phyloP scores from a whole-genome alignment of 2,797 vertebrate species.

The Novumbra hubbsi region DNA sequence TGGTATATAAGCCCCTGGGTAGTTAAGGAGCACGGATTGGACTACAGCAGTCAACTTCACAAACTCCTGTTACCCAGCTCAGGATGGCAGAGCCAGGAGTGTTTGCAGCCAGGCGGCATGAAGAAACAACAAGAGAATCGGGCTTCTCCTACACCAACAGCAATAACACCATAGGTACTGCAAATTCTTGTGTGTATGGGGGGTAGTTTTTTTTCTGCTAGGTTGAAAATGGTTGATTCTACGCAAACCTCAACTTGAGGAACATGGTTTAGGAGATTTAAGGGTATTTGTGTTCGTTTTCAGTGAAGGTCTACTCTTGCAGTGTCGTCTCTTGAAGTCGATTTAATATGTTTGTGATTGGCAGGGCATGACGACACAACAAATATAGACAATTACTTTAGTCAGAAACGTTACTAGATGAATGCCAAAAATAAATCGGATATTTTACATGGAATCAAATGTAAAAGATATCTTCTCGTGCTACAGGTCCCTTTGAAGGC shows the following conservation, averaged over 20 bases:
- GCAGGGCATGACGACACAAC: background rate
- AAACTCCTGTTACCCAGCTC: conserved; percentile 19
- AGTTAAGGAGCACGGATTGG: background rate
- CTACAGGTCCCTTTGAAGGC: background rate
- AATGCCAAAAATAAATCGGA: no score
- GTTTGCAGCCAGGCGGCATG: background rate
- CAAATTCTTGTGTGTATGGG: no score
- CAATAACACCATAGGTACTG: background rate
- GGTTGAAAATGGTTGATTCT: background rate
- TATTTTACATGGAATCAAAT: no score
- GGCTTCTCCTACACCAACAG: background rate
- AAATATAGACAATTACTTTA: background rate
- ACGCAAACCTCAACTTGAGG: no score
- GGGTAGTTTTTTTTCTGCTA: background rate
- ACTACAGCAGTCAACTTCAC: conserved; percentile 16
- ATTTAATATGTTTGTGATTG: background rate
- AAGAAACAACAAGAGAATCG: background rate
- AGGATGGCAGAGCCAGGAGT: background rate
- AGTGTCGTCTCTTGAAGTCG: no score
- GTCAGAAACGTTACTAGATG: no score
- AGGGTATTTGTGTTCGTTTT: no score
- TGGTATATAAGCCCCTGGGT: conserved; percentile 58
- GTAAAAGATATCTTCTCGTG: background rate
- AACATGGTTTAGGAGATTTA: background rate
- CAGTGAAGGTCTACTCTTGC: no score